These are phyloP conservation scores for Micronycteris hirsuta DNA, from an alignment of 2,113 vertebrate species.

Conservation along the genomic window DNA sequence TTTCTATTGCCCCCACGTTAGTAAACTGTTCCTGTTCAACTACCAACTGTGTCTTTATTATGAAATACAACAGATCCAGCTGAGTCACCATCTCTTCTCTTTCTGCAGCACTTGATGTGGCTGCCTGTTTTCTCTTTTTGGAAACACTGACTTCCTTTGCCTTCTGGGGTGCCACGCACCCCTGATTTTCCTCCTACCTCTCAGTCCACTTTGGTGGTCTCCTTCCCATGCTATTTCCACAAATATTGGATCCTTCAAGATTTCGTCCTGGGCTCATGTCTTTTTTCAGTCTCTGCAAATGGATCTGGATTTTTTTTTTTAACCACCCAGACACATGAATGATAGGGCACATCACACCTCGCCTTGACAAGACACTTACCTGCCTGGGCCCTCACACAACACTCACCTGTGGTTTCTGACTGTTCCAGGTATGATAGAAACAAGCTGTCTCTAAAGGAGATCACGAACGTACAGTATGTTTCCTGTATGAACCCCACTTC, in stretches of 20 bases:
- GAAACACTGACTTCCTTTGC: background rate
- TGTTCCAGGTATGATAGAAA: conserved; percentile 91
- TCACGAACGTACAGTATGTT: conserved; percentile 92
- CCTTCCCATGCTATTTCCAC: background rate
- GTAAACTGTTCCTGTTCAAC: background rate
- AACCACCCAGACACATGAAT: background rate
- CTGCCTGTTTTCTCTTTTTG: background rate
- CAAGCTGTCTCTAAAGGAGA: conserved; percentile 92
- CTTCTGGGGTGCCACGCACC: background rate
- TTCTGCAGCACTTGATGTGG: background rate
- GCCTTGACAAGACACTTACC: background rate
- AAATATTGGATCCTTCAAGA: background rate
- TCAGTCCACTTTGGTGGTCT: background rate
- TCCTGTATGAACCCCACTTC: conserved; percentile 97
- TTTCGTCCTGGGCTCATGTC: background rate
- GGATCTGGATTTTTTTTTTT: background rate
- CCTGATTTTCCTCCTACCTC: background rate
- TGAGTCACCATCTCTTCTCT: background rate
- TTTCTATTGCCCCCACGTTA: background rate
- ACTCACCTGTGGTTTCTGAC: background rate
- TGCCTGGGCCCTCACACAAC: background rate
- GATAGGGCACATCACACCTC: background rate
- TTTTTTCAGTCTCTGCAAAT: background rate
- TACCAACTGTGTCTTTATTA: background rate
- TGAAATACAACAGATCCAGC: background rate